Evolutionary conservation across 2,888 invertebrate species (phyloP), one percentile per base, ranked within the genome.

Genomic region (Heteropelma amictum): DNA sequence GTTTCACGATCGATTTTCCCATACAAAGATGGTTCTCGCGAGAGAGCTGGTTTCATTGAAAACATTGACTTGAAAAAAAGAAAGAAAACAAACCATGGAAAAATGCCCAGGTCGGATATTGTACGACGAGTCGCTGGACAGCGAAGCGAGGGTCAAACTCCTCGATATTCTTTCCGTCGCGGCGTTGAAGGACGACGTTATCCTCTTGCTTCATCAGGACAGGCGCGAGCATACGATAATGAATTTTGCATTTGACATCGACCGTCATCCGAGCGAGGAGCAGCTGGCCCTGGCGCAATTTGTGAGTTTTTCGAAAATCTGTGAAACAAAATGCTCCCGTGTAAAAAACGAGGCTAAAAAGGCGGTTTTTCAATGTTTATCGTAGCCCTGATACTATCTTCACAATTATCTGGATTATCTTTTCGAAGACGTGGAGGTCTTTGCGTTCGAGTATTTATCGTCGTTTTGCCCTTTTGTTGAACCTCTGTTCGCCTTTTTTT

Each of bases 141-240:
- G 91, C 10, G 92, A 92, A 76, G 93, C 92, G 35, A 92, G 95
- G 82, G 92, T 93, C 82, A 91, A 91, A 77, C 90, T 93, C 81
- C 91, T 96, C 81, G 94, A 95, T 81, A 92, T 95, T 72, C 90
- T 97, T 82, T 93, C 94, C 12, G 92, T 92, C 76, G 94, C 94
- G 1, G 96, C 96, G 35, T 91, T 96, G 63, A 96, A 96, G 83
- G 97, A 97, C 83, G 97, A 97, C 89, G 94, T 97, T 69, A 95
- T 97, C 84, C 92, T 97, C 79, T 91, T 97, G 80, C 90, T 97
- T 83, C 97, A 97, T 89, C 97, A 97, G 90, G 97, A 97, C 90
- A 92, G 97, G 76, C 92, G 95, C 77, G 95, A 96, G 83, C 97
- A 97, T 89, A 93, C 95, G 77, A 91, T 97, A 79, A 96, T 97